Evolutionary conservation across 2,888 invertebrate genomes (phyloP).

Genomic region (Podabrus alpinus): DNA sequence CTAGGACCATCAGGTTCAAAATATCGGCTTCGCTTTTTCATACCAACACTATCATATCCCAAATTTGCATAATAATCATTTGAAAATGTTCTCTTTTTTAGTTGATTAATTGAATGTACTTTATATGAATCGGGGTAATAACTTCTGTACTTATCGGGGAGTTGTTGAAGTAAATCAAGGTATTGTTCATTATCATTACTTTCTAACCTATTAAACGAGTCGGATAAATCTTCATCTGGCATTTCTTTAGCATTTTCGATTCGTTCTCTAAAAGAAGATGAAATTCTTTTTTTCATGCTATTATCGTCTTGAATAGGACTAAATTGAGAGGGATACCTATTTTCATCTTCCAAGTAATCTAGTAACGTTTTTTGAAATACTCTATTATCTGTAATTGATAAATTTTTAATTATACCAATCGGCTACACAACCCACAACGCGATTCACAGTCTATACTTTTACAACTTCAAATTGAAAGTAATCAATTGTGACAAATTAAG

Average conservation of each 20-base stretch:
- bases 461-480: too few species aligned
- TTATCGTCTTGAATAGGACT: conserved; percentile 23
- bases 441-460: too few species aligned
- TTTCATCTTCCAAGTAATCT: conserved; percentile 44
- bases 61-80: conserved; percentile 44
- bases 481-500: too few species aligned
- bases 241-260: conserved; percentile 59
- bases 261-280: conserved; percentile 62
- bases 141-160: conserved; percentile 64
- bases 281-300: conserved; percentile 53
- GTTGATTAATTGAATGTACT: conserved; percentile 16
- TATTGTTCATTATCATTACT: conserved; percentile 51
- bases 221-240: conserved; percentile 43
- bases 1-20: conserved; percentile 33
- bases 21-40: conserved; percentile 45
- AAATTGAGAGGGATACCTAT: conserved; percentile 29
- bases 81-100: conserved; percentile 34
- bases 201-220: conserved; percentile 44
- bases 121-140: conserved; percentile 47
- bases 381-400: conserved; percentile 15
- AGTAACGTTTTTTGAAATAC: conserved; percentile 28
- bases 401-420: background rate
- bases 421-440: background rate
- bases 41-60: conserved; percentile 47
- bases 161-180: conserved; percentile 59